Percentiles rank a stretch among this genome's conserved stretches.
phyloP scores from a whole-genome alignment of 2,113 vertebrate genomes.

The Odocoileus virginianus region DNA sequence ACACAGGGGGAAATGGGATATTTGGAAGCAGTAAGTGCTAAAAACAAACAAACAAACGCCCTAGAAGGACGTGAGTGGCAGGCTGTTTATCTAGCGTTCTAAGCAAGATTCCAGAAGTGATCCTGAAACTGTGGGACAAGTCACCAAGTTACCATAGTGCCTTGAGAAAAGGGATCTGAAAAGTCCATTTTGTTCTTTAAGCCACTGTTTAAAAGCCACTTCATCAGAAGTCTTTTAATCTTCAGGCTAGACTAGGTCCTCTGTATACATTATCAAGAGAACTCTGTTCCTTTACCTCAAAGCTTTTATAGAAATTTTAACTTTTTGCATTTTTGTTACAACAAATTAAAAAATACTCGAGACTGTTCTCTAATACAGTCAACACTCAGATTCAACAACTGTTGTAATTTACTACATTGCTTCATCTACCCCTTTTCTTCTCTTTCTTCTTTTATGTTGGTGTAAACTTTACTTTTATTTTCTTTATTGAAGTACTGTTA shows the following conservation, averaged over 20 bases:
- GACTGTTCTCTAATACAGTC: background rate
- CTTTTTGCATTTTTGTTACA: background rate
- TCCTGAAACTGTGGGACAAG: background rate
- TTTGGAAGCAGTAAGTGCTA: slow-evolving; percentile 26
- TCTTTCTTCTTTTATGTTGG: background rate
- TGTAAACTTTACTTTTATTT: background rate
- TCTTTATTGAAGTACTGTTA: background rate
- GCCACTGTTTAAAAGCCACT: background rate
- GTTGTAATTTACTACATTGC: background rate
- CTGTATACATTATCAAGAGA: background rate
- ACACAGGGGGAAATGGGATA: slow-evolving; percentile 54
- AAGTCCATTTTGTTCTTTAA: background rate
- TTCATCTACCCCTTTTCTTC: background rate
- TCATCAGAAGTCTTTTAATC: background rate
- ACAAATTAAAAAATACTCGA: slow-evolving; percentile 1
- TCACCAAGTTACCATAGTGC: background rate
- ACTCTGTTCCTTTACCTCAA: background rate
- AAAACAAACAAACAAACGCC: background rate
- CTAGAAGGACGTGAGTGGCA: background rate
- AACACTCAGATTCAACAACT: background rate
- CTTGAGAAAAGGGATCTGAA: background rate
- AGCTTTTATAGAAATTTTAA: background rate
- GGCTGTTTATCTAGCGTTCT: background rate
- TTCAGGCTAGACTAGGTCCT: background rate
- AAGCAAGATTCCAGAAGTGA: background rate